Evolutionary conservation across 2,888 invertebrate species (phyloP), one percentile per base, ranked within the genome.

Genomic region (Camponotus fellah): DNA sequence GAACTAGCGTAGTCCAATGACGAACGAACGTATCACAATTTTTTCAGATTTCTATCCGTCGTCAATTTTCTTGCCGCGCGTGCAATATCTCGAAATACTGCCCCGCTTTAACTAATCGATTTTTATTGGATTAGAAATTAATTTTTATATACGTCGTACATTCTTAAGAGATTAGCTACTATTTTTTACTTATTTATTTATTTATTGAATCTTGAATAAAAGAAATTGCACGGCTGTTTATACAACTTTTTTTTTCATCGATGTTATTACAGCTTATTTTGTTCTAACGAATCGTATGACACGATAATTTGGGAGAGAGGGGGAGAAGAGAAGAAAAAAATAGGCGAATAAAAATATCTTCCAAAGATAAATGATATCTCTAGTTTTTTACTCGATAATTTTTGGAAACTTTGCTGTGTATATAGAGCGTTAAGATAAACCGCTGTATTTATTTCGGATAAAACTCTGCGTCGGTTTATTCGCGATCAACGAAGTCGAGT

Each of bases 341-440:
- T 69, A 69, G 26, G 14, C 8, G 21, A 60, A 37, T 60, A 60
- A 46, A 71, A 71, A 37, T 60, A 40, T 79, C 60, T 34, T 90
- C 89, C 90, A 86, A 86, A 91, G 85, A 83, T 75, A 85, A 75
- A 71, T 84, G 80, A 83, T 81, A 66, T 32, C 79, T 32, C 76
- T 90, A 89, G 85, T 84, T 86, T 91, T 92, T 92, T 92, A 92
- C 89, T 26, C 85, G 75, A 86, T 91, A 87, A 87, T 86, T 92
- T 92, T 88, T 89, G 82, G 84, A 82, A 69, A 77, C 84, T 86
- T 83, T 84, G 86, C 87, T 89, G 91, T 90, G 89, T 60, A 91
- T 60, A 90, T 89, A 90, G 85, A 46, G 76, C 74, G 75, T 86
- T 72, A 71, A 37, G 37, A 80, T 77, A 40, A 75, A 74, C 69